phyloP scores from a whole-genome alignment of 2,797 vertebrate genomes.

The Xiphophorus birchmanni region DNA sequence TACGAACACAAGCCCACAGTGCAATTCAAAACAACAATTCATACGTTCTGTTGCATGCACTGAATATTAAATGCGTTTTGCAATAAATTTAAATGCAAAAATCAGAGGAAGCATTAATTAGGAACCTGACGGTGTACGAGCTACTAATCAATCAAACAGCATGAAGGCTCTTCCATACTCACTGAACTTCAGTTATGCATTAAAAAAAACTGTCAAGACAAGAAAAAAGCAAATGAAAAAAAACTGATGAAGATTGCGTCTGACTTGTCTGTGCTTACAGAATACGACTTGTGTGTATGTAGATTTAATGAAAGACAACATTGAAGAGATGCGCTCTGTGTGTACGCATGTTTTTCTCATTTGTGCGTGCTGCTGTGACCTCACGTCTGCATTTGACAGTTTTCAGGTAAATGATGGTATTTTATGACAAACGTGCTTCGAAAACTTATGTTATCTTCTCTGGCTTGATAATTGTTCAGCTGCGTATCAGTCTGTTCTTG shows the following conservation, averaged over 20 bases:
- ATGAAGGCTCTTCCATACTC: slow-evolving; percentile 28
- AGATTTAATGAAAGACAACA: not conserved
- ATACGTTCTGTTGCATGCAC: not conserved
- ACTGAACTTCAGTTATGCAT: slow-evolving; percentile 35
- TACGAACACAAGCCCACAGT: not conserved
- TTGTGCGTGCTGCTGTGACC: not conserved
- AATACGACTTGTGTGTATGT: not conserved
- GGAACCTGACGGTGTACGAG: slow-evolving; percentile 4
- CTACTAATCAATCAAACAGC: slow-evolving; percentile 27
- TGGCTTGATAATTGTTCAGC: slow-evolving; percentile 48
- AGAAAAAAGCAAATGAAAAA: not conserved
- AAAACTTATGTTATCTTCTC: slow-evolving; percentile 5
- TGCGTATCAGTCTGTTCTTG: slow-evolving; percentile 58
- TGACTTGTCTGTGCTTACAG: slow-evolving; percentile 6
- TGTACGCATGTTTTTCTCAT: not conserved
- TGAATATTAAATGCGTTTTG: not conserved
- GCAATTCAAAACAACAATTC: not conserved
- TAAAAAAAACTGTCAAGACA: slow-evolving; percentile 2
- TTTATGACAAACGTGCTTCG: slow-evolving; percentile 33
- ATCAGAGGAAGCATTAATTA: slow-evolving; percentile 34
- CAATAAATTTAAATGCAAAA: slow-evolving; percentile 10
- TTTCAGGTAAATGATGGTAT: slow-evolving; percentile 6
- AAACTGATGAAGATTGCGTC: not conserved
- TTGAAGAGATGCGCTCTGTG: slow-evolving; percentile 2
- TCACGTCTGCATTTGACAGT: not conserved